These are phyloP conservation scores for Diadophis punctatus DNA, from an alignment of 2,113 vertebrate genomes.

Conservation along the genomic window DNA sequence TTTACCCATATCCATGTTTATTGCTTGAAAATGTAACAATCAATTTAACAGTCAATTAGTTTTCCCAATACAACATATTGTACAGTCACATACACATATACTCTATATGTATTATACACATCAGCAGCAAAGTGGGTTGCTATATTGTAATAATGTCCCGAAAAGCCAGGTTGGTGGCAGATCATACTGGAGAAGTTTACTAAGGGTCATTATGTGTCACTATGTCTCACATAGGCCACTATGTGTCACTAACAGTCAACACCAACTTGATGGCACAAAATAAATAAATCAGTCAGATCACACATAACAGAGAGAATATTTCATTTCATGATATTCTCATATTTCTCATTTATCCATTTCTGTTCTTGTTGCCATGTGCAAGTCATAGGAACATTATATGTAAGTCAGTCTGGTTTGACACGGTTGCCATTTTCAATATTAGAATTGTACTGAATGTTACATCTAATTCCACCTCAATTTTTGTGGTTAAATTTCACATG, in stretches of 20 bases:
- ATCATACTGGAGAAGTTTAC: neutral
- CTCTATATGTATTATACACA: neutral
- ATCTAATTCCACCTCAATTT: neutral
- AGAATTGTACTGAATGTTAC: neutral
- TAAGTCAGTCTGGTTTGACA: neutral
- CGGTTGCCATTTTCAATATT: neutral
- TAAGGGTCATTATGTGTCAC: neutral
- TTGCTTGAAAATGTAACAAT: neutral
- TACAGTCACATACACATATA: neutral
- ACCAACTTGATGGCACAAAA: neutral
- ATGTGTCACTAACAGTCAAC: neutral
- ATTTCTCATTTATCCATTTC: neutral
- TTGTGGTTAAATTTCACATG: neutral
- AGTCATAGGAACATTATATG: neutral
- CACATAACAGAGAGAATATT: neutral
- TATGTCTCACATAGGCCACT: neutral
- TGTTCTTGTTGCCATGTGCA: neutral
- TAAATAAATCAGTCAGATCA: neutral
- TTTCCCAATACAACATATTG: neutral
- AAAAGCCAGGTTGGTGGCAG: neutral
- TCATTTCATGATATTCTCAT: neutral
- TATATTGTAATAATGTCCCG: neutral
- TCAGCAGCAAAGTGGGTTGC: neutral
- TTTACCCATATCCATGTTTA: neutral
- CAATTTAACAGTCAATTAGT: neutral